A percentile compares a stretch with the other conserved stretches of the same genome.
These are phyloP conservation scores for Dromius quadrimaculatus DNA, from an alignment of 2,888 invertebrate genomes.

Conservation along the genomic window DNA sequence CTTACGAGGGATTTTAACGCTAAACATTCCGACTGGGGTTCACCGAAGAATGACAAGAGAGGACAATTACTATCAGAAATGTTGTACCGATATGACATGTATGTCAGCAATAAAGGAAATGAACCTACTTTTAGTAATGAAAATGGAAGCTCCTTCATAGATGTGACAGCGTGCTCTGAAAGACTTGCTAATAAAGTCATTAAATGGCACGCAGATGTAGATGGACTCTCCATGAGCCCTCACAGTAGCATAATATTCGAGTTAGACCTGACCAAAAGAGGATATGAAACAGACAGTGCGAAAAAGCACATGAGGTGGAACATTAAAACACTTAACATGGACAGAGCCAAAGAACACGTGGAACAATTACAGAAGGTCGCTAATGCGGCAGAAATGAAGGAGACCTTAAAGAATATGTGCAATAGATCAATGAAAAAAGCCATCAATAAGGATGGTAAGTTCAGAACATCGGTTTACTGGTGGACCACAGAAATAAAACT, in stretches of 20 bases:
- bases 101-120: background rate
- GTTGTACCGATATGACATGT: background rate
- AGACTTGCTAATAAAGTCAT: background rate
- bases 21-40: conserved; percentile 11
- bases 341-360: no score
- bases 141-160: conserved; percentile 1
- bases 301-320: no score
- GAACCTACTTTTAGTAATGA: background rate
- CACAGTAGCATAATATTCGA: conserved; percentile 2
- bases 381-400: no score
- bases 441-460: no score
- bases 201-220: background rate
- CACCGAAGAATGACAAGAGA: conserved; percentile 3
- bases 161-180: background rate
- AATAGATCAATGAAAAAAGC: no score
- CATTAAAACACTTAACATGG: no score
- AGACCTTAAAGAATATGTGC: no score
- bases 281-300: no score
- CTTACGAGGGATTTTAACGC: background rate
- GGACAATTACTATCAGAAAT: conserved; percentile 1
- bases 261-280: no score
- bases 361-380: no score
- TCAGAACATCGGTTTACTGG: conserved; percentile 13
- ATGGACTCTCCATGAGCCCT: background rate
- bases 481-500: conserved; percentile 13